Base-by-base conservation (phyloP, 2,888 invertebrate genomes). In the Caradrina clavipalpis region DNA sequence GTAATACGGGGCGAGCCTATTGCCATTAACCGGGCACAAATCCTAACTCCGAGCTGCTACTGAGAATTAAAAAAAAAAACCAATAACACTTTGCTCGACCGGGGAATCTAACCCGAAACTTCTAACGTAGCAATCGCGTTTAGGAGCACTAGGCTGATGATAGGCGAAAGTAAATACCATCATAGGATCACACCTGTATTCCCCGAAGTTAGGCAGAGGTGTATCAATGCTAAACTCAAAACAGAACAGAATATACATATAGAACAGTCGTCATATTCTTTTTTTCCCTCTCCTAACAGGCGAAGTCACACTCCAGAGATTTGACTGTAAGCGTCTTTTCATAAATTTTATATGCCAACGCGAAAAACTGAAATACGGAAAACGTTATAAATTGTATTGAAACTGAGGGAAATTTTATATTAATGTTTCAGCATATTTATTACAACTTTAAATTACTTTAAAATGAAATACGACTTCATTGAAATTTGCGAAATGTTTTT, bases 281-380 rank as follows among this genome's bases (percentile, higher is more conserved):
- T 78, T 75, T 76, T 69, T 8, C 31, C 31, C n/a, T 26, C 49
- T 55, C 69, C 55, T 73, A 73, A 68, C 55, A 64, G 56, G 49
- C 69, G 67, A n/a, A 76, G 74, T 83, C 59, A 69, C 50, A 62
- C 75, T 67, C 72, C 49, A 22, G 74, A 64, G 73, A 74, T 69
- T 57, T 64, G 70, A 75, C 70, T 58, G 49, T 31, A 45, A 57
- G 67, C 69, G 70, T 74, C 81, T 78, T 78, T 82, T 76, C 76
- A 82, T 83, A 81, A 69, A 78, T 84, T 67, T 79, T 77, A 77
- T 69, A 75, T 65, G 74, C 67, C 67, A 75, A 60, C 42, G 62
- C 69, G 68, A 70, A 70, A 76, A 71, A 69, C 61, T 70, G 61
- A 69, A 81, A 76, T 68, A 78, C 68, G 73, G 53, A 51, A 73